A percentile compares a stretch with the other conserved stretches of the same genome.
Conservation (phyloP, 2,888 invertebrate genomes). For the Drosophila subquinaria region DNA sequence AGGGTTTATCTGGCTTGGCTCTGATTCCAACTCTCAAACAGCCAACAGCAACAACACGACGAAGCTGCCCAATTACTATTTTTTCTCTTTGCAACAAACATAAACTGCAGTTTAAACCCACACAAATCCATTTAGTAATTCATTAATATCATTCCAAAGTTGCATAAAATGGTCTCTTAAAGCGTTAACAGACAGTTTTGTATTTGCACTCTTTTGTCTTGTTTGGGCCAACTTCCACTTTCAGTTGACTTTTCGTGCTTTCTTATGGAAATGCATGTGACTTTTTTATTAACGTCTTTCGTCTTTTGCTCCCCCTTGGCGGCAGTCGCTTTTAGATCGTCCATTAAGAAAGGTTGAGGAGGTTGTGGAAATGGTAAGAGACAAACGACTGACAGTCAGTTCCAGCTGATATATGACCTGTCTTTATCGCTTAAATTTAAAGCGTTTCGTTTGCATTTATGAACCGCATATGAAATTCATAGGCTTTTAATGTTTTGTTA, state of each 20-base stretch:
- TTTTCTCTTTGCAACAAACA: conserved; percentile 16
- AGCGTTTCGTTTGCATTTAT: conserved; percentile 59
- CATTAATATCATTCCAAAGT: conserved; percentile 53
- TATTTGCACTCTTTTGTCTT: conserved; percentile 30
- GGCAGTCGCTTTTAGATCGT: conserved; percentile 44
- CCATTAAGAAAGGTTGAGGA: neutral
- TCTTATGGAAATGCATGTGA: conserved; percentile 72
- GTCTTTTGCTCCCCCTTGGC: conserved; percentile 47
- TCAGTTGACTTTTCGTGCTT: conserved; percentile 59
- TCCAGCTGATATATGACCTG: conserved; percentile 64
- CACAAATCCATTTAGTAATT: conserved; percentile 40
- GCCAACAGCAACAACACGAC: conserved; percentile 12
- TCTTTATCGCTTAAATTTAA: conserved; percentile 42
- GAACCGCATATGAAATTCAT: conserved; percentile 54
- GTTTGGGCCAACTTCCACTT: conserved; percentile 50
- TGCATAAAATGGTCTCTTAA: conserved; percentile 40
- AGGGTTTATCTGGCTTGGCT: conserved; percentile 51
- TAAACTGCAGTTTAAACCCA: conserved; percentile 34
- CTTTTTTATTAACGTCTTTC: conserved; percentile 75
- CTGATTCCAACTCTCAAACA: conserved; percentile 27
- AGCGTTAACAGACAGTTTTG: conserved; percentile 46
- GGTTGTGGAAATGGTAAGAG: neutral
- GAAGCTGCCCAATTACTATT: conserved; percentile 37
- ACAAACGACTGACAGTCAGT: conserved; percentile 28
- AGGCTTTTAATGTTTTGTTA: neutral